Base-by-base conservation (phyloP, 2,888 invertebrate genomes). In the Apomyelois bistriatella region DNA sequence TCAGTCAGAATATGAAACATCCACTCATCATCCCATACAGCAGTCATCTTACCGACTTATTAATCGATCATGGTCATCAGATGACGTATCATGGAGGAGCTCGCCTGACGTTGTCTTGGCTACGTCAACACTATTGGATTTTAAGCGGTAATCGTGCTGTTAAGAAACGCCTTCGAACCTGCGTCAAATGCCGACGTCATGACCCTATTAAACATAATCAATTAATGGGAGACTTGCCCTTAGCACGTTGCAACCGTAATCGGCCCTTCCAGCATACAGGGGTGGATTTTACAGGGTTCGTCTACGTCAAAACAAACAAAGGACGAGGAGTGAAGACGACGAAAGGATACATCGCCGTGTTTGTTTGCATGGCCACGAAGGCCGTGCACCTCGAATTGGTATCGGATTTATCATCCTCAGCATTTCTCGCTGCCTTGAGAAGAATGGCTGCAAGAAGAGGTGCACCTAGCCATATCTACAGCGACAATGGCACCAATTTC, bases 361-460 rank as follows among this genome's bases (percentile, higher is more conserved):
- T 53, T 38, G 36, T 58, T 16, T 61, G 59, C 38, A 54, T 58
- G 54, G 52, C 48, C 1, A 59, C 57, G 7, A 58, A 59, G 13
- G 59, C 59, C 8, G 53, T 57, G 1, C 58, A 60, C 17, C 37
- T 60, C 0, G 58, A 61, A 16, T 54, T 61, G 1, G 57, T 57
- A 6, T 60, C 58, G 3, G 58, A 60, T 7, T 13, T 43, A 8
- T n/a, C 41, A 16, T 16, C 41, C 1, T 41, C 41, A 41, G 41
- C 41, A 8, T 41, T 41, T 10, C 9, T 41, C 9, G 41, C 41
- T 10, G 41, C 16, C 1, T 10, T 41, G 8, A 7, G 16, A 7
- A 41, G 41, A 10, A 41, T 41, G 41, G 15, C 41, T 16, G 41
- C 30, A 55, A 47, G 56, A 57, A 46, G 54, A 50, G 41, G 41